These are phyloP conservation scores for Tenthredo livida DNA, from an alignment of 2,888 invertebrate genomes.

Conservation along the genomic window DNA sequence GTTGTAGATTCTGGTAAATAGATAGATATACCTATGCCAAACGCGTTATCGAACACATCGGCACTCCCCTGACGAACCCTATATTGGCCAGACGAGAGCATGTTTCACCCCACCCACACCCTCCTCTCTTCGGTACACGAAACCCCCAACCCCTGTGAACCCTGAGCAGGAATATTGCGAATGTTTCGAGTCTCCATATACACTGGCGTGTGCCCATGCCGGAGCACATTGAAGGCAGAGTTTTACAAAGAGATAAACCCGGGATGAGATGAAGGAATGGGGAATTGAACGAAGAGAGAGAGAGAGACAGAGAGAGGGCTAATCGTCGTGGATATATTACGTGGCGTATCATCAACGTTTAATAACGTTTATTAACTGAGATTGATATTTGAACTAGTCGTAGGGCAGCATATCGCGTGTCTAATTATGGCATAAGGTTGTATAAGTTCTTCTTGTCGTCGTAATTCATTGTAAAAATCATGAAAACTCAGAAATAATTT, in stretches of 20 bases:
- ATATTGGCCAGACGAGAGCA: slow-evolving; percentile 49
- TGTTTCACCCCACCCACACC: slow-evolving; percentile 15
- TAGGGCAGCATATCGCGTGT: not conserved
- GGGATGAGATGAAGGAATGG: not conserved
- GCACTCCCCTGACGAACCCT: slow-evolving; percentile 19
- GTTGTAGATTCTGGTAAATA: not conserved
- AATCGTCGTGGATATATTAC: not conserved
- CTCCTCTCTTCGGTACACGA: not conserved
- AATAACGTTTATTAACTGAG: not conserved
- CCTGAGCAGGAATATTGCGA: slow-evolving; percentile 45
- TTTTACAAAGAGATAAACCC: slow-evolving; percentile 19
- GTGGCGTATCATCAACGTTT: not conserved
- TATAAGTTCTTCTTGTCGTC: too few species aligned
- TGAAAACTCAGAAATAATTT: too few species aligned
- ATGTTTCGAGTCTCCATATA: slow-evolving; percentile 35
- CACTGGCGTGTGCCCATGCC: not conserved
- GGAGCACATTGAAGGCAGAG: not conserved
- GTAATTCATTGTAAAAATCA: too few species aligned
- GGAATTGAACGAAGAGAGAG: not conserved
- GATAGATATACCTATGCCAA: not conserved
- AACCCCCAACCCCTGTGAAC: not conserved
- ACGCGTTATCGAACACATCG: slow-evolving; percentile 37
- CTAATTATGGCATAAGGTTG: too few species aligned
- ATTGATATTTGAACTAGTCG: not conserved
- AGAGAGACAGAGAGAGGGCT: not conserved